A percentile compares a stretch with the other conserved stretches of the same genome.
phyloP scores from a whole-genome alignment of 2,113 vertebrate genomes.

The Plestiodon gilberti region DNA sequence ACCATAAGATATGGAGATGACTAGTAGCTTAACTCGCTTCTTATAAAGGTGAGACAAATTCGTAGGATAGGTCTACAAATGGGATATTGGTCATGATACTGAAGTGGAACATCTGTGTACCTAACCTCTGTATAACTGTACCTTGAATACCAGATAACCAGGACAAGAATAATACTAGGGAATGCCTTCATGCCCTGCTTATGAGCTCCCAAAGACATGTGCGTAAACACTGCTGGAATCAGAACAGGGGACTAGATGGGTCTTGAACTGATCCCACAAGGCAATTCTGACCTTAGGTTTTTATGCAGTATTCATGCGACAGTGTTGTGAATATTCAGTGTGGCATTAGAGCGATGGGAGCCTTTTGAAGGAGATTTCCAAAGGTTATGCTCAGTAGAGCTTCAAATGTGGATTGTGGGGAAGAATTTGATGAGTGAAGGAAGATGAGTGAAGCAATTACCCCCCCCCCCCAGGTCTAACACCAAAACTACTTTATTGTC shows the following conservation, averaged over 20 bases:
- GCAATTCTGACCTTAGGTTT: background rate
- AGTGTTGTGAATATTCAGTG: background rate
- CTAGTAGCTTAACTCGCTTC: background rate
- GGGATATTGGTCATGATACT: background rate
- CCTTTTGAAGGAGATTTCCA: background rate
- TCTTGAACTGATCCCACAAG: background rate
- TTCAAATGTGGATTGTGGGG: background rate
- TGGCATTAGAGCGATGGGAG: background rate
- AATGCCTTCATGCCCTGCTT: too few relatives aligned
- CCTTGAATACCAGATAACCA: background rate
- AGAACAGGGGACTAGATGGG: background rate
- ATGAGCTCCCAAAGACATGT: background rate
- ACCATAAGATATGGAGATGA: background rate
- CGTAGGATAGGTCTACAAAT: background rate
- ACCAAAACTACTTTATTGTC: background rate
- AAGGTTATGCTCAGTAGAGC: background rate
- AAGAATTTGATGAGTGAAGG: background rate
- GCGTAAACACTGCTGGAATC: background rate
- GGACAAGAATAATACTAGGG: background rate
- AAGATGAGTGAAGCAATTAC: too few relatives aligned
- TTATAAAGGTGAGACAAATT: background rate
- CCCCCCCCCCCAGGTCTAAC: background rate
- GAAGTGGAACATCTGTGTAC: background rate
- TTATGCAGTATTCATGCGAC: background rate
- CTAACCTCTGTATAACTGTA: background rate